phyloP scores from a whole-genome alignment of 2,797 vertebrate species.

The Molossus alvarezi region DNA sequence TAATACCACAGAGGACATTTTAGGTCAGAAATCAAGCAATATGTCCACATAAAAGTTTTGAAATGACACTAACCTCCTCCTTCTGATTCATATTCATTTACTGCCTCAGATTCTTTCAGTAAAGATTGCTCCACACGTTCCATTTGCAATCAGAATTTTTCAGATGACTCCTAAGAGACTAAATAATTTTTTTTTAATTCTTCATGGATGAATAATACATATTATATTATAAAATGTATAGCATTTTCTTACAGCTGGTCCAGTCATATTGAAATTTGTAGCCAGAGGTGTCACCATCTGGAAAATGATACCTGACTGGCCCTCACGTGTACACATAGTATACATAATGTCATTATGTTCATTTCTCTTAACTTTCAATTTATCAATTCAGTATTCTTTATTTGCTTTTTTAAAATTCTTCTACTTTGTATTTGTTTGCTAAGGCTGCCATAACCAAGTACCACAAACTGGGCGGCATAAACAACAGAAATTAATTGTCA shows the following conservation, averaged over 20 bases:
- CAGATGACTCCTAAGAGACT: not conserved
- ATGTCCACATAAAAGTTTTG: not conserved
- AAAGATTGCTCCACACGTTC: slow-evolving; percentile 9
- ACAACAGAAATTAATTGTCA: not conserved
- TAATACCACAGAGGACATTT: not conserved
- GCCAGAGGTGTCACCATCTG: not conserved
- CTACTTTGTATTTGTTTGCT: not conserved
- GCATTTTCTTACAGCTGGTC: slow-evolving; percentile 23
- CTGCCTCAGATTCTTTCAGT: not conserved
- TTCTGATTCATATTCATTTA: not conserved
- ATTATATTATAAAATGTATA: not conserved
- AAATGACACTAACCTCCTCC: not conserved
- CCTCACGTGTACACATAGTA: not conserved
- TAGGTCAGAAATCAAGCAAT: slow-evolving; percentile 17
- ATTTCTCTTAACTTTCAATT: slow-evolving; percentile 35
- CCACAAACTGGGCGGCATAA: not conserved
- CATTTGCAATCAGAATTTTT: not conserved
- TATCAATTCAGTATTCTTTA: not conserved
- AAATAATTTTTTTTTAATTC: slow-evolving; percentile 11
- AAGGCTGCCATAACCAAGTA: not conserved
- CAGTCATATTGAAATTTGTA: slow-evolving; percentile 3
- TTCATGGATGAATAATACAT: not conserved
- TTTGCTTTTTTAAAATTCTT: not conserved
- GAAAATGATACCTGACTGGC: not conserved
- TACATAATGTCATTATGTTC: not conserved